These are phyloP conservation scores for Apodemia zela DNA, from an alignment of 2,888 invertebrate genomes.

Conservation along the genomic window DNA sequence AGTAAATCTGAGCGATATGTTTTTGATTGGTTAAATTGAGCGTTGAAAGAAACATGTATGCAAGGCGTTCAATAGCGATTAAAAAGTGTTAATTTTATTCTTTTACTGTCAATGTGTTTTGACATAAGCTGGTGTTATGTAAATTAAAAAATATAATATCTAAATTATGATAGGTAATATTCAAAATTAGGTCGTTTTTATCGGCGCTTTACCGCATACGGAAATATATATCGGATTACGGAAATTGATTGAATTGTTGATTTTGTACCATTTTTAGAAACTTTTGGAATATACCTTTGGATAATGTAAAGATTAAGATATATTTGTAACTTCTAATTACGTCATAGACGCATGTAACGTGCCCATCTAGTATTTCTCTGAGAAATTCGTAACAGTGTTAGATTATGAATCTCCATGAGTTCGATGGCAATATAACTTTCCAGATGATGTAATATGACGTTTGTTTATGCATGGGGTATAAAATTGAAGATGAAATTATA, in stretches of 20 bases:
- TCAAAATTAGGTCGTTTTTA: constrained; percentile 10
- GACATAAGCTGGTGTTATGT: neutral
- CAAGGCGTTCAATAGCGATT: neutral
- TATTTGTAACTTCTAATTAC: neutral
- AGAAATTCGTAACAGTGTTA: too few species aligned
- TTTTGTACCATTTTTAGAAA: constrained; percentile 11
- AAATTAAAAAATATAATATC: constrained; percentile 6
- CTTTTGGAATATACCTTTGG: neutral
- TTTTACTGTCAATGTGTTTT: neutral
- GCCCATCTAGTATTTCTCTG: too few species aligned
- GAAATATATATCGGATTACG: neutral
- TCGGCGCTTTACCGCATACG: neutral
- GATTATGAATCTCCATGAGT: too few species aligned
- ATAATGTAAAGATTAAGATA: constrained; percentile 1
- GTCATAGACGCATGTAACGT: too few species aligned
- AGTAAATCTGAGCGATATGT: neutral
- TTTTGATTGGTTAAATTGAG: neutral
- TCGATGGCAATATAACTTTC: too few species aligned
- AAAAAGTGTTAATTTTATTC: neutral
- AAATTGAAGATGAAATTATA: too few species aligned
- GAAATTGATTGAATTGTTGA: neutral
- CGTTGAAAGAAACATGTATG: neutral
- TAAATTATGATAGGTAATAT: constrained; percentile 12
- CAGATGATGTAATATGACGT: too few species aligned
- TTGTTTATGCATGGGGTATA: too few species aligned